Evolutionary conservation across 2,797 vertebrate species (phyloP), one percentile per base, ranked within the genome.

Genomic region (Rhyacichthys aspro): DNA sequence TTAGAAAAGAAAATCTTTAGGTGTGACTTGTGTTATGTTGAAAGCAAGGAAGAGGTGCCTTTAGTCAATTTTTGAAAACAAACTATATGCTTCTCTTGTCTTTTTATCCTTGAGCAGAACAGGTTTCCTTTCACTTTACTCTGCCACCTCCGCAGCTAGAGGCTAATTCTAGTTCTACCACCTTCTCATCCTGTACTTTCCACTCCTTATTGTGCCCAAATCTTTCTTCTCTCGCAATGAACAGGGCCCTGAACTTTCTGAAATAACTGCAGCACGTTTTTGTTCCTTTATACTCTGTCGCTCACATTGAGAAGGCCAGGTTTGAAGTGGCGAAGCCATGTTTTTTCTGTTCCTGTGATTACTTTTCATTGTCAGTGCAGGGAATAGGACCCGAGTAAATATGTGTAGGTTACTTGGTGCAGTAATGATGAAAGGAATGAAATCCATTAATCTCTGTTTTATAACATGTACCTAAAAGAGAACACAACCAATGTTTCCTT

Each of bases 131-230:
- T 78, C 1, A 50, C 70, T 60, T 64, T 37, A 33, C 55, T 39
- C 19, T 64, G 54, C 48, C 50, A 53, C 44, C 49, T 56, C 47
- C 6, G 9, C 55, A 72, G 63, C 58, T 53, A 50, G 46, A 43
- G 56, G 56, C 70, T 72, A 58, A 55, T 73, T 75, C 41, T 58
- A 50, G 77, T 63, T 50, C 61, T 63, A 39, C 59, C 76, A 65
- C 37, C 44, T 41, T 78, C 46, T 69, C 53, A 63, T 70, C 43
- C 55, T 78, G 34, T 65, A 3, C 38, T 59, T 52, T 72, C 17
- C 23, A 42, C 36, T 65, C 7, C 44, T 61, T 62, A 64, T 57
- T 72, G 47, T 67, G 43, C 42, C 33, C 17, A 47, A 59, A 63
- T 43, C 11, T 50, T 58, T 64, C 37, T 67, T 33, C 55, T 50